A percentile compares a stretch with the other conserved stretches of the same genome.
These are phyloP conservation scores for Rhodeus uyekii DNA, from an alignment of 2,797 vertebrate species.

Conservation along the genomic window DNA sequence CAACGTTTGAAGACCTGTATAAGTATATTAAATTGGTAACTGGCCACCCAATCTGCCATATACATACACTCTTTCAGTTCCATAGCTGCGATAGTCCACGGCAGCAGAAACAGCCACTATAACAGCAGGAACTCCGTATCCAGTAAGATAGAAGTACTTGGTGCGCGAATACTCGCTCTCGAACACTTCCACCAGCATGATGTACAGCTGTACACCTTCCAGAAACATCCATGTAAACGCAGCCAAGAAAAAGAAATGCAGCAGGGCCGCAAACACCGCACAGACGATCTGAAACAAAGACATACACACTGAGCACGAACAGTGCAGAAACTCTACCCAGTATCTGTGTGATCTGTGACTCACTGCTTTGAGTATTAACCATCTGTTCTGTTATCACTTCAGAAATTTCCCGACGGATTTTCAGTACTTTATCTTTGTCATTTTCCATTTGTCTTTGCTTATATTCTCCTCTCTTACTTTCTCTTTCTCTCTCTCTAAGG, in stretches of 20 bases:
- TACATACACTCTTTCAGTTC: conserved; percentile 98
- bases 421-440: conserved; percentile 35
- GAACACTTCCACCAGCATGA: conserved; percentile 99
- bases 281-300: conserved; percentile 86
- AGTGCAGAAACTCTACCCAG: not conserved
- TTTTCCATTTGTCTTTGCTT: conserved; percentile 39
- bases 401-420: conserved; percentile 34
- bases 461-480: conserved; percentile 32
- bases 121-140: conserved; percentile 94
- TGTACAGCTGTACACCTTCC: conserved; percentile 98
- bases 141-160: conserved; percentile 97
- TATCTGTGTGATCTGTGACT: conserved; percentile 38
- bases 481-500: conserved; percentile 35
- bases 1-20: too few relatives aligned
- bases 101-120: conserved; percentile 96
- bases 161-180: conserved; percentile 95
- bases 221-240: conserved; percentile 99
- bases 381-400: conserved; percentile 30
- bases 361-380: conserved; percentile 31
- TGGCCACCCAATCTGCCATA: not conserved
- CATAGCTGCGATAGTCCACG: conserved; percentile 96
- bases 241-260: conserved; percentile 99
- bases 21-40: not conserved
- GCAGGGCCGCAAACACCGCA: conserved; percentile 92
- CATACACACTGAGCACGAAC: conserved; percentile 25